Conservation (phyloP, 1,140 invertebrate genomes). For the Pseudomyrmex concolor region DNA sequence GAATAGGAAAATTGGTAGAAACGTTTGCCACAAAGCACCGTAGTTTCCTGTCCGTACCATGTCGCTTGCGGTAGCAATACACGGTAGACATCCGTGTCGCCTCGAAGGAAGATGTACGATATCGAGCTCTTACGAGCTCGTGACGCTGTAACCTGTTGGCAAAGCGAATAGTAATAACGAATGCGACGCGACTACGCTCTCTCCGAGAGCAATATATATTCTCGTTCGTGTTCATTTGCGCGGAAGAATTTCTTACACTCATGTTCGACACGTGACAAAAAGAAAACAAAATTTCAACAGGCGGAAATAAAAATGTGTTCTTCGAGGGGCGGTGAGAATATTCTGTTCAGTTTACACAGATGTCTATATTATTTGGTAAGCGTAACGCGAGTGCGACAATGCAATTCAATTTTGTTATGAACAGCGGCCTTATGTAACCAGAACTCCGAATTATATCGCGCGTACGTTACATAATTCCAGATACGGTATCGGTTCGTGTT, state of each 20-base stretch:
- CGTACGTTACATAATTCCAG: constrained; percentile 58
- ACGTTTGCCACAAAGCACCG: constrained; percentile 40
- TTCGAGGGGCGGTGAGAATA: too few relatives aligned
- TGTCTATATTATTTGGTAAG: too few relatives aligned
- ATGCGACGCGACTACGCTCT: constrained; percentile 52
- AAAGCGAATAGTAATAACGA: constrained; percentile 61
- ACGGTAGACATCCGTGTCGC: constrained; percentile 64
- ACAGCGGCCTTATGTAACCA: not conserved
- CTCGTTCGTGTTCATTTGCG: too few relatives aligned
- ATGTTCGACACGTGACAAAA: too few relatives aligned
- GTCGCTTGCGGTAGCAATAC: constrained; percentile 57
- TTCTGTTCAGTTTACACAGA: too few relatives aligned
- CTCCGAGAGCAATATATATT: not conserved
- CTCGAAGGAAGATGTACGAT: constrained; percentile 71
- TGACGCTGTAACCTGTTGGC: constrained; percentile 39
- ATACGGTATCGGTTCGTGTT: constrained; percentile 58
- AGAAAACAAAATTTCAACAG: too few relatives aligned
- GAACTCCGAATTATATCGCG: constrained; percentile 48
- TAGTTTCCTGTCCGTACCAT: constrained; percentile 40
- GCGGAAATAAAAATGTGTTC: too few relatives aligned
- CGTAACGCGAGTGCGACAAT: too few relatives aligned
- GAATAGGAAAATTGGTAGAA: constrained; percentile 67
- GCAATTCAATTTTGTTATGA: constrained; percentile 5
- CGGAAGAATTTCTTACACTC: too few relatives aligned
- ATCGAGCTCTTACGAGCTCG: constrained; percentile 33